Evolutionary conservation across 1,140 invertebrate genomes (phyloP), one percentile per base, ranked within the genome.

Genomic region (Temnothorax curvispinosus): DNA sequence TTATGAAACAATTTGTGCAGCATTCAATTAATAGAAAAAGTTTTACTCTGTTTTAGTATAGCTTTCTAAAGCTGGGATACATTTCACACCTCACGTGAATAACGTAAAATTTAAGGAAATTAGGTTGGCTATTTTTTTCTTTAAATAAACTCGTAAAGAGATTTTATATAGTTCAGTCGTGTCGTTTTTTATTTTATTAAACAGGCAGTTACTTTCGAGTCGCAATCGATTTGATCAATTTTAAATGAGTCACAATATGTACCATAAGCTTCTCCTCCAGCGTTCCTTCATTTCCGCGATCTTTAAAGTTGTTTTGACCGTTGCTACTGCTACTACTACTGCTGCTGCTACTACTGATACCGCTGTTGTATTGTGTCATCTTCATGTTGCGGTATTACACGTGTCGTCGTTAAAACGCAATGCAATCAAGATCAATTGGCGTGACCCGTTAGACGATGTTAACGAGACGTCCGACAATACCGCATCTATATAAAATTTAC

Each of bases 211-310:
- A 18, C 50, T 52, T 52, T 52, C 50, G 50, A 4, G 50, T 18
- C 18, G 15, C 15, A 3, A 52, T 56, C 2, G 35, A 21, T 44
- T 44, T 5, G 8, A 60, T 62, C 13, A n/a, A 60, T 76, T 13
- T 47, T 21, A 13, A 67, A 27, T 15, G 13, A 5, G 18, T 15
- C 15, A 21, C 21, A 15, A 15, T 76, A 74, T 60, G 56, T 89
- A 93, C 92, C 92, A 88, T 92, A 27, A 93, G 82, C 85, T 92
- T 92, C 77, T 93, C 92, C 35, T 90, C 89, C n/a, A 92, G 65
- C 21, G 88, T 64, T 65, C 76, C 69, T 65, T 41, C 44, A 62
- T 64, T 67, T 50, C 74, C 32, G 8, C 71, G 81, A 62, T 91
- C 88, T 65, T 91, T 91, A 9, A 90, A 87, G 65, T 92, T 87